Evolutionary conservation across 1,140 invertebrate species (phyloP).

Genomic region (Achroia grisella): DNA sequence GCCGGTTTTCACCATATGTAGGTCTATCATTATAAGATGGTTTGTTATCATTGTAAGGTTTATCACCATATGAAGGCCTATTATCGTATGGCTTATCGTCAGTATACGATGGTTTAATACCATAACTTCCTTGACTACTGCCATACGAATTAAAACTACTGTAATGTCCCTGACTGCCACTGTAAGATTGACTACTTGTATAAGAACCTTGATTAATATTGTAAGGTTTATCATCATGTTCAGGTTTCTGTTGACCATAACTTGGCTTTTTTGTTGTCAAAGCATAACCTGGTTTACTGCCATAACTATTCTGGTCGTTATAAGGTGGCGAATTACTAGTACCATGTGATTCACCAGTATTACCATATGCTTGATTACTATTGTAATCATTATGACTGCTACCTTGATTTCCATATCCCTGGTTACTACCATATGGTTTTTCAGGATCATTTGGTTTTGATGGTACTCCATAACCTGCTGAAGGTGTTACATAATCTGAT

Average conservation of each 20-base stretch:
- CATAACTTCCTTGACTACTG: conserved; percentile 4
- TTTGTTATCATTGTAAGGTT: not conserved
- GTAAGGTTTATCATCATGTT: not conserved
- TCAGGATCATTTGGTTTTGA: conserved; percentile 9
- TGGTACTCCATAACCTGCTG: not conserved
- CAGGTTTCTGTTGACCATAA: not conserved
- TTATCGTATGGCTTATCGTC: conserved; percentile 6
- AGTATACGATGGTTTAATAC: conserved; percentile 7
- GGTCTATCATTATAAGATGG: conserved; percentile 11
- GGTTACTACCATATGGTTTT: conserved; percentile 13
- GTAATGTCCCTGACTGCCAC: not conserved
- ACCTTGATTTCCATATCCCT: conserved; percentile 7
- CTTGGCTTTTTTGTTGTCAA: not conserved
- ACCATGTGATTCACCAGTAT: conserved; percentile 8
- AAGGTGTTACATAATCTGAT: conserved; percentile 5
- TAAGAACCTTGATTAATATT: conserved; percentile 10
- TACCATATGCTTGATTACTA: conserved; percentile 1
- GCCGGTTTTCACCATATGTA: conserved; percentile 4
- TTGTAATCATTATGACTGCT: conserved; percentile 4
- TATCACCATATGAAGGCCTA: conserved; percentile 1
- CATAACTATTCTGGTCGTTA: not conserved
- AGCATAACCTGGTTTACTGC: not conserved
- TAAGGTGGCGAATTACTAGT: conserved; percentile 2
- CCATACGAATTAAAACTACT: conserved; percentile 2
- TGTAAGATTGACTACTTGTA: conserved; percentile 8